Evolutionary conservation across 2,113 vertebrate genomes (phyloP).

Genomic region (Rhea americana): DNA sequence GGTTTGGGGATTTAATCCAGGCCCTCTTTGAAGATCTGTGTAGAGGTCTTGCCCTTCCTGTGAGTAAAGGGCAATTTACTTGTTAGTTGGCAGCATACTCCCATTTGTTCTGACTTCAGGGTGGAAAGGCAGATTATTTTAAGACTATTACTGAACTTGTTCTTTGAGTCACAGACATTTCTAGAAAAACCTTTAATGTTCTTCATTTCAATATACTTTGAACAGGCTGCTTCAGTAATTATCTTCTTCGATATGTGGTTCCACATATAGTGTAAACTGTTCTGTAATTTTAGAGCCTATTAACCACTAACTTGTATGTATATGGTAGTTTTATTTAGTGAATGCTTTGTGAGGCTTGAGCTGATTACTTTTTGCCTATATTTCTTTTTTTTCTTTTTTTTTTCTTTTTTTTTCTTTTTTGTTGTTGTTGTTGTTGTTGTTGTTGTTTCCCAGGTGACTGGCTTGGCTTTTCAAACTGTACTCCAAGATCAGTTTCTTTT

Average conservation of each 20-base stretch:
- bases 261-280: background rate
- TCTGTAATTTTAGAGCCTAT: slow-evolving; percentile 14
- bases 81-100: background rate
- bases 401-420: background rate
- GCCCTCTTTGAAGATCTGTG: background rate
- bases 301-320: slow-evolving; percentile 3
- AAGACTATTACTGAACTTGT: background rate
- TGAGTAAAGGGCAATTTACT: background rate
- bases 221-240: background rate
- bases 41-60: background rate
- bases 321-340: background rate
- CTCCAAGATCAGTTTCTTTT: slow-evolving; percentile 20
- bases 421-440: too few relatives aligned
- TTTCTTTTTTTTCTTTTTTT: background rate
- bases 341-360: slow-evolving; percentile 24
- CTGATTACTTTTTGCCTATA: slow-evolving; percentile 25
- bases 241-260: background rate
- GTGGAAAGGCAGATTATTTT: background rate
- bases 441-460: slow-evolving; percentile 52
- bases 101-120: background rate
- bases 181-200: background rate
- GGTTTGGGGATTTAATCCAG: background rate
- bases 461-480: slow-evolving; percentile 26
- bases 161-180: background rate
- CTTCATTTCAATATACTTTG: background rate